Conservation (phyloP, 2,888 invertebrate species). For the Hyles lineata region DNA sequence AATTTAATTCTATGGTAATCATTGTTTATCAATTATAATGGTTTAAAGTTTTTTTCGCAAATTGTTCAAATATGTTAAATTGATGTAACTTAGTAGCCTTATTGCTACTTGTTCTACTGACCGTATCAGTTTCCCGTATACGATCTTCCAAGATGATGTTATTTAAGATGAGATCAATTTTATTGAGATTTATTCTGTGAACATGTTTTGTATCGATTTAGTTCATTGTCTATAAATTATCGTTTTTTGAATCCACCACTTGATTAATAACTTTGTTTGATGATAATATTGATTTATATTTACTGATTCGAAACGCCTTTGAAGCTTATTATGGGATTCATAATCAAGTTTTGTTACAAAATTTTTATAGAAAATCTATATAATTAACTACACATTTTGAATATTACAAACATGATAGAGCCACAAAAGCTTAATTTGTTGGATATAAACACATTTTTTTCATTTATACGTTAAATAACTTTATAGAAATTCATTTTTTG, state of each 20-base stretch:
- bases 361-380: neutral
- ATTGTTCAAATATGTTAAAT: neutral
- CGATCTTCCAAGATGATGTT: constrained; percentile 71
- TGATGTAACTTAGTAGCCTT: neutral
- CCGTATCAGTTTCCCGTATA: constrained; percentile 57
- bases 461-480: neutral
- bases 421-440: neutral
- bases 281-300: constrained; percentile 37
- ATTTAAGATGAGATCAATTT: constrained; percentile 81
- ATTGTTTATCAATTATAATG: no score
- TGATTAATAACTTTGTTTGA: constrained; percentile 57
- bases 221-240: constrained; percentile 70
- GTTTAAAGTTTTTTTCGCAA: neutral
- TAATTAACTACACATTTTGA: no score
- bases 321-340: neutral
- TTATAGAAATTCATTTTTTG: neutral
- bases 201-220: constrained; percentile 68
- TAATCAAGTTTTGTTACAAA: neutral
- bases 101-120: constrained; percentile 50
- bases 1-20: no score
- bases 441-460: neutral
- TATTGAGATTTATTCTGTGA: constrained; percentile 81
- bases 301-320: neutral
- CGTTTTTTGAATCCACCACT: constrained; percentile 52
- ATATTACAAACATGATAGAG: no score